These are phyloP conservation scores for Nylanderia fulva DNA, from an alignment of 1,140 invertebrate species.

Conservation along the genomic window DNA sequence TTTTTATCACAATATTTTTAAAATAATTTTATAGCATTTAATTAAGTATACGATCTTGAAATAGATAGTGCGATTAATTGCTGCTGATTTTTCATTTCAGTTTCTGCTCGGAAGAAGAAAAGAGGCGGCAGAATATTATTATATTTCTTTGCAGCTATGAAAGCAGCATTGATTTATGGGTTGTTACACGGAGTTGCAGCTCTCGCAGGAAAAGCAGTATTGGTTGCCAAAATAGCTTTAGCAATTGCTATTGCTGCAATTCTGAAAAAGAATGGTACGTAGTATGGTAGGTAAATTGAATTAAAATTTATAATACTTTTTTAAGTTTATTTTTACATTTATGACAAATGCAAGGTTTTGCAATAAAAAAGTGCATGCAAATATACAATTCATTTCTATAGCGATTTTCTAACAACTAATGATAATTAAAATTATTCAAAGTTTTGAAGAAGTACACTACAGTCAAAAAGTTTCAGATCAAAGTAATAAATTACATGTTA, in stretches of 20 bases:
- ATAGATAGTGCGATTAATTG: not conserved
- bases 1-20: not conserved
- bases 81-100: conserved; percentile 30
- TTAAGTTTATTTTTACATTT: not conserved
- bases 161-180: conserved; percentile 90
- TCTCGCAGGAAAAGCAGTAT: conserved; percentile 90
- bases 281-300: conserved; percentile 39
- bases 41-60: not conserved
- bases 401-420: not conserved
- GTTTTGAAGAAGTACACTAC: not conserved
- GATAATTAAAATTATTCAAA: not conserved
- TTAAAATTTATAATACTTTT: conserved; percentile 10
- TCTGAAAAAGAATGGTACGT: conserved; percentile 57
- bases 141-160: conserved; percentile 88
- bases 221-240: conserved; percentile 91
- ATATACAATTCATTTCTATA: not conserved
- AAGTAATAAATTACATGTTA: too few relatives aligned
- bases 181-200: conserved; percentile 91
- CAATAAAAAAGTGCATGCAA: not conserved
- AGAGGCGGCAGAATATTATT: conserved; percentile 88
- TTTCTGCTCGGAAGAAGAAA: conserved; percentile 72
- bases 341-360: not conserved
- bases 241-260: conserved; percentile 89
- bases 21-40: conserved; percentile 6
- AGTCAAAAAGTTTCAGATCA: too few relatives aligned